Evolutionary conservation across 2,888 invertebrate genomes (phyloP), one percentile per base, ranked within the genome.

Genomic region (Chrysina gloriosa): DNA sequence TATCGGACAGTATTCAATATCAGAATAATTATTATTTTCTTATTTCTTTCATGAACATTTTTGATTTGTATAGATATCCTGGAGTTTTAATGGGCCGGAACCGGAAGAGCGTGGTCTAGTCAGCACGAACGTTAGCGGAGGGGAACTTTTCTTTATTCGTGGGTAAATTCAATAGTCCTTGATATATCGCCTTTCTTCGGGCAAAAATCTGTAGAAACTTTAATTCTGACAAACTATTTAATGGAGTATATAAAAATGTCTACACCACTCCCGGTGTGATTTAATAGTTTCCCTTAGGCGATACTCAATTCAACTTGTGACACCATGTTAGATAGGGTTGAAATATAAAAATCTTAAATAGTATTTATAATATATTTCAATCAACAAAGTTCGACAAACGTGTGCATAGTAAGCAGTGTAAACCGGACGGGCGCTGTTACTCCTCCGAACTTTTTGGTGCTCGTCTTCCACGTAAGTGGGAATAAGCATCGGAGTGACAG

Each of bases 61-160:
- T 67, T 72, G 72, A 74, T 72, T 74, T 70, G 73, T 71, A 69
- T 71, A 67, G 67, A 74, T 74, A 71, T 68, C 71, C 70, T 72
- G 74, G 71, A 71, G 72, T 75, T 73, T 73, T 71, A 76, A 75
- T 75, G 74, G 73, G 73, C 75, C 73, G 75, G 75, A 76, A 76
- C 73, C 72, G 73, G 75, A 75, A 74, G 68, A 72, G 39, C 69
- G 54, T 58, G 70, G 65, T 63, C 69, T 56, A 39, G 70, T 29
- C 63, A 42, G 63, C 65, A 66, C 61, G 56, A 65, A 65, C 61
- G 34, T 19, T 21, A 25, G 36, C 21, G 25, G 36, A 61, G 66
- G 48, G 61, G 48, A 61, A 42, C 48, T 67, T 67, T 61, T 39
- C 61, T 65, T 69, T 69, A 65, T 69, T 65, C 65, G 69, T 48